Base-by-base conservation (phyloP, 2,797 vertebrate genomes). In the Cynodonichthys magdalenae region DNA sequence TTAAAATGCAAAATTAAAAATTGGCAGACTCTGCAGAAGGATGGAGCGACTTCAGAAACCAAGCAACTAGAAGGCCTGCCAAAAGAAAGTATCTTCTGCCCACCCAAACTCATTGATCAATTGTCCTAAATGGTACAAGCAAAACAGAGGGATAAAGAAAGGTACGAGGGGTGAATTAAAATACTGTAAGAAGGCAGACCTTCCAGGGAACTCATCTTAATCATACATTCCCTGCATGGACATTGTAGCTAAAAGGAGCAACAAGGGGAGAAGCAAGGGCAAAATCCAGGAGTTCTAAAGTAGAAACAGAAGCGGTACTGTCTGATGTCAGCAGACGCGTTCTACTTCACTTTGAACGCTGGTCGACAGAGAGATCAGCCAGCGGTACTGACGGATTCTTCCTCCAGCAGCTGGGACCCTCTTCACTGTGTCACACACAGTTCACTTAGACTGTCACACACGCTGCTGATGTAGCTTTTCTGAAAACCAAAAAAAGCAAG, bases 131-230 rank as follows among this genome's bases (percentile, higher is more conserved):
- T 74, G 74, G 20, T 58, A 29, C 42, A 14, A 17, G 52, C 58
- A 74, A 68, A 75, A 73, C 53, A 82, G 64, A 61, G 47, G 52
- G 69, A 53, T 67, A 63, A 68, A 69, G 69, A 47, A 69, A 34
- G 36, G 6, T 7, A 77, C 59, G 63, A 69, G 60, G 63, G 61
- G 15, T 28, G 65, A 62, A 57, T 27, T 54, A 66, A 45, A 4
- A 47, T 20, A 18, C 36, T 39, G 36, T 39, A 39, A 4, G 36
- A 20, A 50, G 60, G 65, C 63, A 36, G 59, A 67, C 57, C 60
- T 68, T 28, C 51, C 53, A 81, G 74, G 64, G 63, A 44, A 54
- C 20, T 46, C 58, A 69, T 63, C 75, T 70, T 46, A 3, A 34
- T 47, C 39, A 49, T 70, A 72, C 53, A 81, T 75, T 69, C 53